Conservation (phyloP, 2,888 invertebrate genomes). For the Aporophyla lueneburgensis region DNA sequence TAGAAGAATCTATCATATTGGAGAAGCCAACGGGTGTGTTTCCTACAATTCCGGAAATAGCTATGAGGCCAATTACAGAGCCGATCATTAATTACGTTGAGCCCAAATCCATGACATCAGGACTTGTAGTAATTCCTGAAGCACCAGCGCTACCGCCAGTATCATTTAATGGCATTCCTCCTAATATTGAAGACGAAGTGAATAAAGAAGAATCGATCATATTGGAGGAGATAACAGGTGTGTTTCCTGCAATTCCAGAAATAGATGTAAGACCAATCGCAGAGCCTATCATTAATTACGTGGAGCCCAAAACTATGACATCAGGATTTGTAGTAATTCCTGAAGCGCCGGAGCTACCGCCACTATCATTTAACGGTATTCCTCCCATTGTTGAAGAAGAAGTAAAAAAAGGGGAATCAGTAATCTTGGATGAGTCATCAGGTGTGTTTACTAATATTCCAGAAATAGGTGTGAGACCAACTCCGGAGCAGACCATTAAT, state of each 20-base stretch:
- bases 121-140: slow-evolving; percentile 6
- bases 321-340: neutral
- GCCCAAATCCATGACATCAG: neutral
- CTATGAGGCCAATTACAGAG: neutral
- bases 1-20: neutral
- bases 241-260: neutral
- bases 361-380: neutral
- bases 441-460: neutral
- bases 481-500: neutral
- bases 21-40: neutral
- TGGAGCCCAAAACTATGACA: neutral
- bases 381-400: neutral
- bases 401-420: neutral
- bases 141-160: neutral
- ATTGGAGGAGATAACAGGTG: neutral
- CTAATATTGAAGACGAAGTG: neutral
- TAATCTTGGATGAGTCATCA: neutral
- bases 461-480: neutral
- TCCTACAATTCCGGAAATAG: too few species aligned
- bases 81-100: neutral
- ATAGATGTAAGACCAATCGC: neutral
- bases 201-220: slow-evolving; percentile 6
- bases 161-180: too few species aligned
- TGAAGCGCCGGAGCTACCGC: slow-evolving; percentile 14
- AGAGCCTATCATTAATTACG: neutral